Base-by-base conservation (phyloP, 2,797 vertebrate genomes). In the Balearica regulorum region DNA sequence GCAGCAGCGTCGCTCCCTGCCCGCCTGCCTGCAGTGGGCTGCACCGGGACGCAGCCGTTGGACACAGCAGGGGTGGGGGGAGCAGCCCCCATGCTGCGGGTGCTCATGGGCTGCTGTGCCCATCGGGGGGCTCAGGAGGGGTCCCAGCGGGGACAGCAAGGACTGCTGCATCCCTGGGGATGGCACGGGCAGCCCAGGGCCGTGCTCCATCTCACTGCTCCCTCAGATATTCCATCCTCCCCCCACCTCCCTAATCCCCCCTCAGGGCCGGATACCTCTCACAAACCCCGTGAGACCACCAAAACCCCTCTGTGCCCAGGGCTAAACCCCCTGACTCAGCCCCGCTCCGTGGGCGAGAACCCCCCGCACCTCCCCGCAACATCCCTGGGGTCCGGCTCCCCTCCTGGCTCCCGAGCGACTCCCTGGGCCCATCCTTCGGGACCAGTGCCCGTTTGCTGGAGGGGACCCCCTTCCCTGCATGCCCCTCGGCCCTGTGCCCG, bases 1-100 rank as follows among this genome's bases (percentile, higher is more conserved):
- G 41, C n/a, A 39, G 58, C 58, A 2, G 28, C 33, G 22, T 64
- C 69, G 39, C 68, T 37, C 24, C 48, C 13, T 21, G 58, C 75
- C 7, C 3, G 17, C 43, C 39, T 3, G 64, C 64, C 66, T 9
- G 48, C 48, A 8, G 51, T 1, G 13, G 13, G 44, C 65, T 49
- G 49, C 8, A 13, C 51, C 10, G 8, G n/a, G 77, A 29, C 0
- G 35, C 4, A 61, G 61, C 87, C 5, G 22, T 83, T 87, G 41
- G 86, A 41, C 0, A 0, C 64, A 35, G 75, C 29, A 0, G 1
- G 82, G 41, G 39, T 3, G 1, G 46, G 49, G 43, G 60, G 8
- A 10, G 70, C 39, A 13, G 17, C 80, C 80, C 33, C 12, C 2
- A 48, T 6, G 39, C 68, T 31, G 44, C 6, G 49, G 46, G 16